Base-by-base conservation (phyloP, 2,113 vertebrate genomes). In the Callospermophilus lateralis region DNA sequence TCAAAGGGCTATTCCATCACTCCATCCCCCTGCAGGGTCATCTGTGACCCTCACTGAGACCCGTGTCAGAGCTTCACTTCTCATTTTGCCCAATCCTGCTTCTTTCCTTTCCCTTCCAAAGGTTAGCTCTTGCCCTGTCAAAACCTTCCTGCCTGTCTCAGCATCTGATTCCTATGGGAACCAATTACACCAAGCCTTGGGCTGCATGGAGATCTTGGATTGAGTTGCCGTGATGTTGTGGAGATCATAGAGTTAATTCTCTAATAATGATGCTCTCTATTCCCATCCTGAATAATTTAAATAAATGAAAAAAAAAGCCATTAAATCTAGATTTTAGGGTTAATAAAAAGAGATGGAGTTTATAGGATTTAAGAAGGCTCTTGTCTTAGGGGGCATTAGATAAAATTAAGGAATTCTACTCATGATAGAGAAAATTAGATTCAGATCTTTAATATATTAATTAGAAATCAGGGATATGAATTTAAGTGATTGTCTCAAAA, bases 401-500 rank as follows among this genome's bases (percentile, higher is more conserved):
- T 91, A 93, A 95, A 97, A 92, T 91, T n/a, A 93, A 39, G 42
- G 22, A 63, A 67, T 93, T 84, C 96, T 93, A 94, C 8, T 84
- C 28, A 73, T 80, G 77, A 77, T 90, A 76, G 15, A 87, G 32
- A 94, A 84, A 89, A 94, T 89, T 97, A 86, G 67, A 96, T 87
- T 96, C 17, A 55, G 78, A 94, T 85, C 76, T 93, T 93, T 74
- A 97, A 94, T 80, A 92, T 16, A 93, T 92, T 96, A 93, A 96
- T 97, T 96, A 93, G 88, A 97, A 97, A 96, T 92, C 73, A 95
- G 42, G 26, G 12, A 55, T 78, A 55, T 93, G 74, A 93, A 90
- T 93, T 91, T 95, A 91, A 87, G 79, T 78, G 93, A 92, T 68
- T 80, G 42, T 89, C 34, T 90, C 53, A 28, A 37, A 63, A 87